These are phyloP conservation scores for Aythya baeri DNA, from an alignment of 2,113 vertebrate genomes.

Conservation along the genomic window DNA sequence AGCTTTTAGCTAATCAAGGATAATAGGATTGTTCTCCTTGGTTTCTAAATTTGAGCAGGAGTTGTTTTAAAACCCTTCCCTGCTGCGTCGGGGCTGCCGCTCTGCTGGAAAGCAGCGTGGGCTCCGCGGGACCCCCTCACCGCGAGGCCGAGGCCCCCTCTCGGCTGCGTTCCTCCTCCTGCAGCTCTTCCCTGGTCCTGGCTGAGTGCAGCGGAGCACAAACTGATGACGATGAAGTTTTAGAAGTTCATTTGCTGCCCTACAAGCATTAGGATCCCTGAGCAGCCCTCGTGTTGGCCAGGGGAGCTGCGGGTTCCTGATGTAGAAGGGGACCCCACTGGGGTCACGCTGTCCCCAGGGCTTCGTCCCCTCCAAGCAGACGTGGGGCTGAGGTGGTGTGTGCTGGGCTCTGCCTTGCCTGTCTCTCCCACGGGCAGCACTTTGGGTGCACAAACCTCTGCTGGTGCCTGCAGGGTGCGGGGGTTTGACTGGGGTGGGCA, in stretches of 20 bases:
- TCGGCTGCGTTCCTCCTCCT: background rate
- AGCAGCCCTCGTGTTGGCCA: background rate
- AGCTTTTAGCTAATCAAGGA: background rate
- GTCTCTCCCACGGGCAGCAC: no score
- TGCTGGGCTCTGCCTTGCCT: rapidly evolving
- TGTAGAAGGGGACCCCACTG: background rate
- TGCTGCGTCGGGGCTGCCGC: background rate
- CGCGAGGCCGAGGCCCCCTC: background rate
- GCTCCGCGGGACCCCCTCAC: background rate
- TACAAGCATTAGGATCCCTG: no score
- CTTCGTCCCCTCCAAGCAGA: background rate
- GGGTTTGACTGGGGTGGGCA: no score
- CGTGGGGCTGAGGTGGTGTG: rapidly evolving
- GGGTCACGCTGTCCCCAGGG: background rate
- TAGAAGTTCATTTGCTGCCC: no score
- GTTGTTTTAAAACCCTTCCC: background rate
- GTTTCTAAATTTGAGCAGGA: background rate
- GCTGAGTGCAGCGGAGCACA: background rate
- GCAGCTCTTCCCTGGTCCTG: background rate
- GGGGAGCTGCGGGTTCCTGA: background rate
- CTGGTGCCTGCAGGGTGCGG: rapidly evolving
- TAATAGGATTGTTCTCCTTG: background rate
- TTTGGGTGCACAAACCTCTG: background rate
- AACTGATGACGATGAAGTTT: background rate
- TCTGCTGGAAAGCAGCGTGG: background rate